Evolutionary conservation across 2,888 invertebrate genomes (phyloP).

Genomic region (Lymantria monacha): DNA sequence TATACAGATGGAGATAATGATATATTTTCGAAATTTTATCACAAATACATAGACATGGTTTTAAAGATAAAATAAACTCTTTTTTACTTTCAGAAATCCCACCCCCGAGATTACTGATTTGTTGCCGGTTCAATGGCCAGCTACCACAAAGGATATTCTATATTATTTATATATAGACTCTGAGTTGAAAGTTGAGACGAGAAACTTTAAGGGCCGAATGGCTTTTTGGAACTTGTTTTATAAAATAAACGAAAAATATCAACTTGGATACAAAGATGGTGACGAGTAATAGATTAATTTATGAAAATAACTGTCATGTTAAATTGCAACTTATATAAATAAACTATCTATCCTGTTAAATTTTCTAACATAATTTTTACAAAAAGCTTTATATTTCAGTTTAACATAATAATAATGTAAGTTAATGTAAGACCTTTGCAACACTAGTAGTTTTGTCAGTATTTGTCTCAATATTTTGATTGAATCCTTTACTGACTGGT

Average conservation of each 20-base stretch:
- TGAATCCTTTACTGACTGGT: no score
- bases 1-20: no score
- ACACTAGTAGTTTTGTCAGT: no score
- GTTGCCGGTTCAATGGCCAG: slow-evolving; percentile 40
- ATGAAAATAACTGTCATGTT: neutral
- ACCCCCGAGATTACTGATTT: slow-evolving; percentile 39
- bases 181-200: slow-evolving; percentile 30
- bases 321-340: neutral
- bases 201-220: slow-evolving; percentile 38
- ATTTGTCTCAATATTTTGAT: no score
- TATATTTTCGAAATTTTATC: no score
- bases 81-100: slow-evolving; percentile 39
- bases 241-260: slow-evolving; percentile 27
- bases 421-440: no score
- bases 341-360: neutral
- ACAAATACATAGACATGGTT: no score
- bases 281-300: neutral
- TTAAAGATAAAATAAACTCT: no score
- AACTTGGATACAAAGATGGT: slow-evolving; percentile 20
- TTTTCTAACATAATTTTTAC: no score
- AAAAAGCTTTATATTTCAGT: no score
- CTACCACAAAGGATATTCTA: slow-evolving; percentile 24
- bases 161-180: slow-evolving; percentile 37
- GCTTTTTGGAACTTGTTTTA: slow-evolving; percentile 48
- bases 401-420: no score